Percentiles rank a stretch among this genome's conserved stretches.
Evolutionary conservation across 2,888 invertebrate species (phyloP).

Genomic region (Oscheius onirici): DNA sequence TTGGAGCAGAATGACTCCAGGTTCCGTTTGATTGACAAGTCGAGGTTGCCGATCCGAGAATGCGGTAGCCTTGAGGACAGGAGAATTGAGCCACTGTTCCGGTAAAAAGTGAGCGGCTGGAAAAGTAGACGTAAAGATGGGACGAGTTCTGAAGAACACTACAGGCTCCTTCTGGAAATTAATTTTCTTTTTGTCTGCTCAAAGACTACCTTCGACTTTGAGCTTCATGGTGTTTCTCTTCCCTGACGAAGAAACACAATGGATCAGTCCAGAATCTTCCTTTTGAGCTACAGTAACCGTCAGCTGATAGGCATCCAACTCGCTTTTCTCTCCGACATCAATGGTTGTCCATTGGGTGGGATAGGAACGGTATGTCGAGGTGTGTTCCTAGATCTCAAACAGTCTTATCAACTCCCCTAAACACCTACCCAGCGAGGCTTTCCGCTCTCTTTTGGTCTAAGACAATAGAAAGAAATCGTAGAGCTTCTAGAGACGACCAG

Average conservation of each 20-base stretch:
- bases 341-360: constrained; percentile 65
- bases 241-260: constrained; percentile 86
- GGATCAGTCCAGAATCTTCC: constrained; percentile 85
- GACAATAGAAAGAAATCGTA: constrained; percentile 65
- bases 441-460: constrained; percentile 52
- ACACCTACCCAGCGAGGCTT: constrained; percentile 63
- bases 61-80: constrained; percentile 58
- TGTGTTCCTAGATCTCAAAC: constrained; percentile 67
- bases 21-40: constrained; percentile 88
- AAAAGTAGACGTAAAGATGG: constrained; percentile 51
- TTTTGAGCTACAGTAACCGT: constrained; percentile 84
- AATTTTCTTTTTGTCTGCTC: not conserved
- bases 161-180: constrained; percentile 58
- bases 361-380: constrained; percentile 68
- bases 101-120: constrained; percentile 49
- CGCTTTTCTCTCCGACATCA: constrained; percentile 44
- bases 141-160: constrained; percentile 48
- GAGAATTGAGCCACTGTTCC: constrained; percentile 69
- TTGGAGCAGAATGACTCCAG: constrained; percentile 91
- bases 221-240: constrained; percentile 74
- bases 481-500: constrained; percentile 65
- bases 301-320: constrained; percentile 73
- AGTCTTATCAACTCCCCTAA: too few species aligned
- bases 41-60: constrained; percentile 75
- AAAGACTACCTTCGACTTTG: constrained; percentile 44